Conservation (phyloP, 2,797 vertebrate genomes). For the Phylloscopus collybita region DNA sequence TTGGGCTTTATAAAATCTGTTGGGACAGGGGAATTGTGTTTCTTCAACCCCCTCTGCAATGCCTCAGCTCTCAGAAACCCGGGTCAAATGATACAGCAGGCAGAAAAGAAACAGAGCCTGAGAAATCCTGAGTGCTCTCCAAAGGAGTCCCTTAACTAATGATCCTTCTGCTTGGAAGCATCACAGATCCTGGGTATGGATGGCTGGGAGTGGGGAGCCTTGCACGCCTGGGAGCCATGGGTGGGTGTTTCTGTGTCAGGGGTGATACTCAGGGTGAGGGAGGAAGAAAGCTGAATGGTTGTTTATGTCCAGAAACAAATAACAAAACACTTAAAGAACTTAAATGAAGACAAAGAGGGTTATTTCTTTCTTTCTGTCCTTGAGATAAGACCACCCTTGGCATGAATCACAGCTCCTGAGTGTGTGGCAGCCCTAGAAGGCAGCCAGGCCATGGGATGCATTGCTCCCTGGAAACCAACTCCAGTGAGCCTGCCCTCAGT, state of each 20-base stretch:
- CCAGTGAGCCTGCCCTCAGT: background rate
- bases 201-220: accelerated
- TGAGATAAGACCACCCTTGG: background rate
- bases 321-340: background rate
- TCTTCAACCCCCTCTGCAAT: background rate
- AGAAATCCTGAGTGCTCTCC: background rate
- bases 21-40: background rate
- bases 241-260: accelerated
- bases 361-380: background rate
- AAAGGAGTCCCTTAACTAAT: background rate
- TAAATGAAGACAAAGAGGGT: background rate
- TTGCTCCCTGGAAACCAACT: background rate
- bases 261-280: background rate
- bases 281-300: background rate
- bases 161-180: background rate
- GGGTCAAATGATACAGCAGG: background rate
- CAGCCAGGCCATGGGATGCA: accelerated
- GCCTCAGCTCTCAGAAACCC: background rate
- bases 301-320: background rate
- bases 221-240: accelerated
- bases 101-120: slow-evolving; percentile 38
- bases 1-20: background rate
- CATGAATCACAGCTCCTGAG: background rate
- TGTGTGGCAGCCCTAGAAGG: background rate
- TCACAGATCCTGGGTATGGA: background rate